Conservation (phyloP, 2,113 vertebrate species). For the Entomyzon cyanotis region DNA sequence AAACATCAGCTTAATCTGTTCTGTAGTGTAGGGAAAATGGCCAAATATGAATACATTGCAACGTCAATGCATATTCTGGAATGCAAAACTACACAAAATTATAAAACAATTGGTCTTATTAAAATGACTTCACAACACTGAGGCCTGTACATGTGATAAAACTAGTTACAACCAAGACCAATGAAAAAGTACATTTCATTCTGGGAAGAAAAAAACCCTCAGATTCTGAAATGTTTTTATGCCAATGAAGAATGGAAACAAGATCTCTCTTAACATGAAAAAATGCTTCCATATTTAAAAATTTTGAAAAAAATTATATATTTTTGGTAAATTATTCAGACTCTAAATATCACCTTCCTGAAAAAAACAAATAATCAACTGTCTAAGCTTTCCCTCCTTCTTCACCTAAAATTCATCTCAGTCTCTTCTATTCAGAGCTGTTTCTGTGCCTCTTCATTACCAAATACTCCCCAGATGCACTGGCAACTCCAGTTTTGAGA, state of each 20-base stretch:
- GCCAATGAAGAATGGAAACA: background rate
- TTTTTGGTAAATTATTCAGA: background rate
- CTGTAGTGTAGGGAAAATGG: background rate
- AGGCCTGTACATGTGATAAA: background rate
- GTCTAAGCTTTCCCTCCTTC: background rate
- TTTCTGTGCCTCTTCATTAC: background rate
- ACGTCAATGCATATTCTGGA: background rate
- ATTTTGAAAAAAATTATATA: background rate
- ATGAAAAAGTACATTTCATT: background rate
- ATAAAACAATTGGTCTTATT: background rate
- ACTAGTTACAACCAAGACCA: background rate
- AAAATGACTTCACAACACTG: background rate
- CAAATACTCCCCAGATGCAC: background rate
- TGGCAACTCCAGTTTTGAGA: background rate
- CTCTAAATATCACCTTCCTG: background rate
- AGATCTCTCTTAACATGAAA: background rate
- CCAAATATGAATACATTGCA: background rate
- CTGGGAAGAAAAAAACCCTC: background rate
- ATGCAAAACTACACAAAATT: background rate
- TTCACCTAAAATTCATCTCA: background rate
- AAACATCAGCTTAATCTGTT: background rate
- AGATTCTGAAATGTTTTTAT: background rate
- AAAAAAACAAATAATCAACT: background rate
- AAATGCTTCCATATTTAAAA: background rate
- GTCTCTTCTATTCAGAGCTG: background rate